Evolutionary conservation across 2,113 vertebrate genomes (phyloP).

Genomic region (Myiozetetes cayanensis): DNA sequence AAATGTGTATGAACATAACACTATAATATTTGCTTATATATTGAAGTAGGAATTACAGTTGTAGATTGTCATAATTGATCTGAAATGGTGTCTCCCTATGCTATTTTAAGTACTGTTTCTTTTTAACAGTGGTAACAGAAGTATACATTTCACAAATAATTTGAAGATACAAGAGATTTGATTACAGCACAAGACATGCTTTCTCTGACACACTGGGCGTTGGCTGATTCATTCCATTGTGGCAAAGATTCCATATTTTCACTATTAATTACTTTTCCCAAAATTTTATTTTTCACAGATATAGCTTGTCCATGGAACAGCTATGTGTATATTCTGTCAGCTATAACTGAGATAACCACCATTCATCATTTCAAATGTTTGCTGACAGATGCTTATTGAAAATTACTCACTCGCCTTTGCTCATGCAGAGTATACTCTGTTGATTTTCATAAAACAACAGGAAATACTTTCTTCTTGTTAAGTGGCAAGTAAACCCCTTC

Average conservation of each 20-base stretch:
- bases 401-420: not conserved
- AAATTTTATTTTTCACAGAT: not conserved
- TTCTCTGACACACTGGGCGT: not conserved
- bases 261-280: not conserved
- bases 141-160: not conserved
- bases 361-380: not conserved
- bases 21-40: not conserved
- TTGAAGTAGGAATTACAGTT: not conserved
- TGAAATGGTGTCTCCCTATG: not conserved
- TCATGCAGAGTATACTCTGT: not conserved
- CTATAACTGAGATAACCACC: not conserved
- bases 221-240: not conserved
- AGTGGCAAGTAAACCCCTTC: not conserved
- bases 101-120: not conserved
- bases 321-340: not conserved
- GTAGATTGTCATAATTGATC: not conserved
- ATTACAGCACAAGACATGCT: not conserved
- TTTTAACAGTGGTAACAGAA: not conserved
- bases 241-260: not conserved
- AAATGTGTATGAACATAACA: not conserved
- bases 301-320: not conserved
- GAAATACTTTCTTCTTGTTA: not conserved
- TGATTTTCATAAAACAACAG: not conserved
- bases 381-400: not conserved
- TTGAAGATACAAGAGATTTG: not conserved